Evolutionary conservation across 2,888 invertebrate species (phyloP).

Genomic region (Dexiosoma caninum): DNA sequence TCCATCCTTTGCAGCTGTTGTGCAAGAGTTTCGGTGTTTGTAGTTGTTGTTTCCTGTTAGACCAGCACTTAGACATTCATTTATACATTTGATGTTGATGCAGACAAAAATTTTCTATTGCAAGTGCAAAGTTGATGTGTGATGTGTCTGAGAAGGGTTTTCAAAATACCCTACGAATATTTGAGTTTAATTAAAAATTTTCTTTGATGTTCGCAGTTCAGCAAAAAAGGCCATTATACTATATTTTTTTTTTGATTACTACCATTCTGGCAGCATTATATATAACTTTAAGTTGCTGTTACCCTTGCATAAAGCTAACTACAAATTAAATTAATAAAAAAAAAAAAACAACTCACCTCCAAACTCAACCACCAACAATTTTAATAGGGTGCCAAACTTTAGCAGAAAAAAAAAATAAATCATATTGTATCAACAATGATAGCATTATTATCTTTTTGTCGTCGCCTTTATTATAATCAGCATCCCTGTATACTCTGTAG

Average conservation of each 20-base stretch:
- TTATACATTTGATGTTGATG: slow-evolving; percentile 4
- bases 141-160: neutral
- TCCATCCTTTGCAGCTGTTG: neutral
- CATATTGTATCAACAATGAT: slow-evolving; percentile 24
- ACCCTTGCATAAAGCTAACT: too few species aligned
- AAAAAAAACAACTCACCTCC: neutral
- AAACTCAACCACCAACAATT: neutral
- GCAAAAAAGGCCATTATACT: too few species aligned
- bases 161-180: neutral
- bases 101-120: neutral
- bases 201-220: neutral
- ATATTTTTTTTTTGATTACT: too few species aligned
- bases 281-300: too few species aligned
- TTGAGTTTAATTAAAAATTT: neutral
- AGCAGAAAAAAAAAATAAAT: slow-evolving; percentile 44
- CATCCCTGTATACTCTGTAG: slow-evolving; percentile 12
- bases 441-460: slow-evolving; percentile 32
- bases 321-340: too few species aligned
- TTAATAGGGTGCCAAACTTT: neutral
- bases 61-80: slow-evolving; percentile 16
- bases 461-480: slow-evolving; percentile 30
- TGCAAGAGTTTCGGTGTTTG: too few species aligned
- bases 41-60: neutral
- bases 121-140: neutral
- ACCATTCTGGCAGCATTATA: too few species aligned